Evolutionary conservation across 2,113 vertebrate species (phyloP), one percentile per base, ranked within the genome.

Genomic region (Ciconia boyciana): DNA sequence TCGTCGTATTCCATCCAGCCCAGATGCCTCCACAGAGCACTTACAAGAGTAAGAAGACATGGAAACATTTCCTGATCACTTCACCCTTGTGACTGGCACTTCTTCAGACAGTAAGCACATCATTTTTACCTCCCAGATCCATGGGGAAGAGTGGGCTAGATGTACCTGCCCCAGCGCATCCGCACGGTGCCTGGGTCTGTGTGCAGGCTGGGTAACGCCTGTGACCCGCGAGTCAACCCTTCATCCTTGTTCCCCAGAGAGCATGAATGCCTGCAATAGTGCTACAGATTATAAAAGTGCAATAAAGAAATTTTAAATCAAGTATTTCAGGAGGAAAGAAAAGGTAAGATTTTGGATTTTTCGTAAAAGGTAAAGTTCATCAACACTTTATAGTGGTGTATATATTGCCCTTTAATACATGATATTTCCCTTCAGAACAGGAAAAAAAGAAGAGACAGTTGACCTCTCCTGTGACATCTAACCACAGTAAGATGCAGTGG

Each of bases 221-320:
- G 11, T 25, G 49, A 55, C 16, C 21, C 3, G 2, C 0, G 1
- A 74, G 26, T 52, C 26, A 55, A 6, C 19, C 4, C 48, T 51
- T 69, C 6, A 3, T 29, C 32, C 10, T 60, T 32, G 48, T 10
- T 86, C 36, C 34, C 13, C 26, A 39, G 39, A 60, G 68, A 76
- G 34, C 26, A 11, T 6, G 25, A 41, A 52, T 25, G 8, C 13
- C 36, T 78, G 29, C 36, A 58, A 9, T 22, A 36, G 9, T 26
- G 26, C 26, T 78, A 24, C 17, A 28, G n/a, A 15, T 44, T 17
- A 16, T 64, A 48, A 62, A 66, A 46, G 25, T 39, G n/a, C 22
- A 86, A 66, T 48, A 36, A 86, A 68, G 22, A 43, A 29, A 18
- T 58, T 87, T 32, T 22, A 52, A 78, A 61, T 61, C 25, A 55